phyloP scores from a whole-genome alignment of 2,888 invertebrate species.

The Melipona beecheii region DNA sequence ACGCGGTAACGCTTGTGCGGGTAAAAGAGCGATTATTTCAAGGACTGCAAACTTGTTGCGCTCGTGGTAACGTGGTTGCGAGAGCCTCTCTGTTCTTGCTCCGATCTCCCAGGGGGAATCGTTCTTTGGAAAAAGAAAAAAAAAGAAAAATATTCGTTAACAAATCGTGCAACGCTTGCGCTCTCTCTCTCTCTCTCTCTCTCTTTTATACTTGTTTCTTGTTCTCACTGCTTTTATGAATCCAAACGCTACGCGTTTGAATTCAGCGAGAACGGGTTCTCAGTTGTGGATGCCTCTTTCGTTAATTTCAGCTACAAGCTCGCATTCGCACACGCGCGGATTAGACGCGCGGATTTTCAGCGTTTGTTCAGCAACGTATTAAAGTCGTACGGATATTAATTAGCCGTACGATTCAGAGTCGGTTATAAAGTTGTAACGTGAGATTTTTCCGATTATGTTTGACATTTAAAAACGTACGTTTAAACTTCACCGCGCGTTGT shows the following conservation, averaged over 20 bases:
- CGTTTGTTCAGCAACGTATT: not conserved
- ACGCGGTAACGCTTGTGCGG: constrained; percentile 45
- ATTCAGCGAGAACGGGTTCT: constrained; percentile 8
- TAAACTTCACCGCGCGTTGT: too few species aligned
- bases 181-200: not conserved
- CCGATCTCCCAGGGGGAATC: constrained; percentile 19
- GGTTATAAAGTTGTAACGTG: not conserved
- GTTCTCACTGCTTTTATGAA: not conserved
- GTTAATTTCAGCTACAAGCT: not conserved
- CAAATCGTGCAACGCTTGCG: constrained; percentile 7
- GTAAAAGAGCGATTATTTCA: constrained; percentile 62
- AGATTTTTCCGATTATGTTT: too few species aligned
- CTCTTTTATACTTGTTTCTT: not conserved
- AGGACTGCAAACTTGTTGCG: constrained; percentile 60
- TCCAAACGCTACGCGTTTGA: not conserved
- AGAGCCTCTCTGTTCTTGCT: constrained; percentile 23
- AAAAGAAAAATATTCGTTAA: constrained; percentile 23
- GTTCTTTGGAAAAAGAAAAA: not conserved
- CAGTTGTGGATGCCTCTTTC: constrained; percentile 1
- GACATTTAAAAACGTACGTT: too few species aligned
- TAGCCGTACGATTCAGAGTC: not conserved
- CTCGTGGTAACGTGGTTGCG: constrained; percentile 31
- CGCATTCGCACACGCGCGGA: not conserved
- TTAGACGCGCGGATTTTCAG: constrained; percentile 1
- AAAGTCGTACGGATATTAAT: not conserved